Percentiles rank a stretch among this genome's conserved stretches.
Evolutionary conservation across 2,113 vertebrate species (phyloP).

Genomic region (Piprites chloris): DNA sequence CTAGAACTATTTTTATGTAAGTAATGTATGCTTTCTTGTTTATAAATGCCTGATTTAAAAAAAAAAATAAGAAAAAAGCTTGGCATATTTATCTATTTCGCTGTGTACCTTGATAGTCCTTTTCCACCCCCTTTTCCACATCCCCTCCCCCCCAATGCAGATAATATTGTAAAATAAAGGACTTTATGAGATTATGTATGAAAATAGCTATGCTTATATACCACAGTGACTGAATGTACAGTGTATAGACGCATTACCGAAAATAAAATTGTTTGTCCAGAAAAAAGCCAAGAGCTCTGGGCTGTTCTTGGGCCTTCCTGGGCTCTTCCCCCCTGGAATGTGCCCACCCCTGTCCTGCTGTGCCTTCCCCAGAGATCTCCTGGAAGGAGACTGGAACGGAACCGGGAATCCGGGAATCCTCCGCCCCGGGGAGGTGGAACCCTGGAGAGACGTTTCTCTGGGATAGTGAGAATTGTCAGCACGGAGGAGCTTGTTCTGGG

Average conservation of each 20-base stretch:
- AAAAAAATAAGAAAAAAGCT: conserved; percentile 79
- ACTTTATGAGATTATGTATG: conserved; percentile 92
- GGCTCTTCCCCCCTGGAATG: not conserved
- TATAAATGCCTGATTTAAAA: conserved; percentile 92
- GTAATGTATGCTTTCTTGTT: conserved; percentile 93
- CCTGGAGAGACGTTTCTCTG: not conserved
- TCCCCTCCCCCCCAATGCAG: conserved; percentile 69
- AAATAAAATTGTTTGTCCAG: conserved; percentile 96
- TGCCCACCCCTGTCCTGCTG: not conserved
- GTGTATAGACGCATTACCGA: conserved; percentile 96
- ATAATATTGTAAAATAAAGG: conserved; percentile 91
- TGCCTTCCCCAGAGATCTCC: not conserved
- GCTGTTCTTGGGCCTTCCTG: not conserved
- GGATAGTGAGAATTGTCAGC: not conserved
- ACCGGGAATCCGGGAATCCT: too few species aligned
- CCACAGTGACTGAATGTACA: conserved; percentile 96
- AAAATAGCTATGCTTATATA: conserved; percentile 95
- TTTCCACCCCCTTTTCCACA: conserved; percentile 61
- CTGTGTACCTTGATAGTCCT: conserved; percentile 75
- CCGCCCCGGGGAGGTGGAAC: not conserved
- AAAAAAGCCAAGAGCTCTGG: not conserved
- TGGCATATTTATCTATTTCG: conserved; percentile 85
- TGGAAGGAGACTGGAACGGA: too few species aligned
- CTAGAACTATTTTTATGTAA: conserved; percentile 97
- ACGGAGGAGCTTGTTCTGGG: not conserved